Conservation (phyloP, 2,888 invertebrate species). For the Parnassius glacialis region DNA sequence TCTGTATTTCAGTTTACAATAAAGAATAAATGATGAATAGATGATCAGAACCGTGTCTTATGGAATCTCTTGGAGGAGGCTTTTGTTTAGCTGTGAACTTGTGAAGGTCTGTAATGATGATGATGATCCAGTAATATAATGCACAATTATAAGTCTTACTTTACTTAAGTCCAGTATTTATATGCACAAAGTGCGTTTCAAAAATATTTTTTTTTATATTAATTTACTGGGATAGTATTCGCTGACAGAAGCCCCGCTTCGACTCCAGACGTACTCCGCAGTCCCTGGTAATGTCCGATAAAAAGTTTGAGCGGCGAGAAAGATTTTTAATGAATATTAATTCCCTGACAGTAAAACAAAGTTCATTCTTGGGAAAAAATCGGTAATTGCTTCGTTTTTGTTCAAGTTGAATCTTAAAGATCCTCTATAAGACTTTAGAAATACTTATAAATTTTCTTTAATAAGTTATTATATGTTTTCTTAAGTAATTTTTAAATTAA, state of each 20-base stretch:
- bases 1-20: too few relatives aligned
- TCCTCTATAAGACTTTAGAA: constrained; percentile 23
- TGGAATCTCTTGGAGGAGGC: too few relatives aligned
- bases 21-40: too few relatives aligned
- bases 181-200: too few relatives aligned
- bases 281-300: constrained; percentile 21
- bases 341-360: constrained; percentile 23
- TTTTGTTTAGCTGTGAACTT: too few relatives aligned
- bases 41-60: too few relatives aligned
- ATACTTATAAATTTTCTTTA: constrained; percentile 21
- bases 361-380: constrained; percentile 24
- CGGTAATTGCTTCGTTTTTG: constrained; percentile 28
- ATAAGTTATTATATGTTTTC: neutral
- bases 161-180: too few relatives aligned
- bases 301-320: constrained; percentile 21
- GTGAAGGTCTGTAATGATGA: too few relatives aligned
- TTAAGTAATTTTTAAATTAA: too few relatives aligned
- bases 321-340: constrained; percentile 28
- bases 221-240: constrained; percentile 7
- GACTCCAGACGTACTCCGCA: constrained; percentile 1
- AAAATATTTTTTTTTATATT: neutral
- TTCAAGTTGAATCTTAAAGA: constrained; percentile 27
- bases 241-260: constrained; percentile 7
- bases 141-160: too few relatives aligned
- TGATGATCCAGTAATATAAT: too few relatives aligned